Evolutionary conservation across 1,140 invertebrate genomes (phyloP), one percentile per base, ranked within the genome.

Genomic region (Euura lappo): DNA sequence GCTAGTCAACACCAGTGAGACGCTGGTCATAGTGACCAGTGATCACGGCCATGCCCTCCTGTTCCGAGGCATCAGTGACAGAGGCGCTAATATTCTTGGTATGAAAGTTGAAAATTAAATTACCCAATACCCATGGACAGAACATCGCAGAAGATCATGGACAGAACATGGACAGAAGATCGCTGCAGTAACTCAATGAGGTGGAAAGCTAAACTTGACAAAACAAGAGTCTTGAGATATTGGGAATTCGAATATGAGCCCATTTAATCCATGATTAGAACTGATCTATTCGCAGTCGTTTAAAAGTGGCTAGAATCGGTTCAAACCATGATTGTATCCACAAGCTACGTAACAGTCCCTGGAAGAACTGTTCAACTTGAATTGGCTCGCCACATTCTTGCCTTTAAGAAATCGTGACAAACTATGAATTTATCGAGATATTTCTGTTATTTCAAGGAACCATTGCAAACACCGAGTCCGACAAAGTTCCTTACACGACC

Each of bases 11-110:
- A 73, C 86, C 3, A 80, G 89, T 1, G 93, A 97, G 68, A 98
- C 96, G 0, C 85, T 98, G 3, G 90, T 98, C 0, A 91, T 98
- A n/a, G 95, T 98, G 3, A 98, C 96, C 0, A 94, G 94, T 71
- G 97, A 98, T 88, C 97, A 98, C 84, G 92, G 92, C 0, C 95
- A 97, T 80, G 92, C 93, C 0, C 83, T 97, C 72, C 86, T 89
- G 5, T 93, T 95, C 13, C 93, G 92, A 79, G 94, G 94, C 0
- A 94, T 95, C 81, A 90, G 92, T 1, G 82, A 90, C 8, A 86
- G 94, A 76, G 92, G 91, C 45, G 87, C 89, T 4, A 89, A 90
- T 74, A 91, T 96, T 75, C 89, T 93, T 78, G 92, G 93, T 94
- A 86, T 81, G 73, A 28, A 28, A 28, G 28, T 28, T 28, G 28